phyloP scores from a whole-genome alignment of 1,140 invertebrate genomes.

The Aethina tumida region DNA sequence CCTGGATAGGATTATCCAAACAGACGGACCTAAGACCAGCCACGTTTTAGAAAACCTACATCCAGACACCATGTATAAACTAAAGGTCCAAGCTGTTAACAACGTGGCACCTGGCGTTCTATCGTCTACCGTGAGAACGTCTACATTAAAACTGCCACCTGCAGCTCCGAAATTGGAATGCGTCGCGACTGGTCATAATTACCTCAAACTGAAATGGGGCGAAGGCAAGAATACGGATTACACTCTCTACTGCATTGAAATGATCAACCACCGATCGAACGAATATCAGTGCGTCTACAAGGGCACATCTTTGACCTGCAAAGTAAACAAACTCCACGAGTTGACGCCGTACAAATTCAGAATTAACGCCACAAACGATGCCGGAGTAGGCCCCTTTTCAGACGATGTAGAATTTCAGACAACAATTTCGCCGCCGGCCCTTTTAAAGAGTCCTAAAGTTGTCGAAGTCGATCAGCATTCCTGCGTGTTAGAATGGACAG shows the following conservation, averaged over 20 bases:
- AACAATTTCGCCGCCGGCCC: constrained; percentile 64
- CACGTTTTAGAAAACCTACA: constrained; percentile 41
- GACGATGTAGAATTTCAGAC: constrained; percentile 57
- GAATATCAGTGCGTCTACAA: constrained; percentile 70
- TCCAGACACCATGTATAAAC: constrained; percentile 53
- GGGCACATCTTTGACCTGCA: constrained; percentile 62
- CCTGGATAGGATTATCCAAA: constrained; percentile 48
- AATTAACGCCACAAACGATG: constrained; percentile 73
- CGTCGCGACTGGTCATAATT: constrained; percentile 61
- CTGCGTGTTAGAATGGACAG: constrained; percentile 48
- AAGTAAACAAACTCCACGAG: constrained; percentile 72
- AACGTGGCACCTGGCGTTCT: constrained; percentile 69
- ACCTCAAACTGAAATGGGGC: constrained; percentile 77
- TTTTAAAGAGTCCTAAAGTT: constrained; percentile 57
- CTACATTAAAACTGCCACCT: constrained; percentile 67
- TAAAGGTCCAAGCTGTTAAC: constrained; percentile 73
- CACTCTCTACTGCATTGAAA: constrained; percentile 69
- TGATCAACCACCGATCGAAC: constrained; percentile 52
- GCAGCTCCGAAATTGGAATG: constrained; percentile 63
- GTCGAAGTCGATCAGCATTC: constrained; percentile 37
- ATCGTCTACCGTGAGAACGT: constrained; percentile 57
- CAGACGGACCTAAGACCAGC: constrained; percentile 42
- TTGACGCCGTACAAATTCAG: constrained; percentile 68
- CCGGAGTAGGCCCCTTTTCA: constrained; percentile 70
- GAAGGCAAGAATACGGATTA: constrained; percentile 55